phyloP scores from a whole-genome alignment of 2,888 invertebrate genomes.

The Eucera pruinosa region DNA sequence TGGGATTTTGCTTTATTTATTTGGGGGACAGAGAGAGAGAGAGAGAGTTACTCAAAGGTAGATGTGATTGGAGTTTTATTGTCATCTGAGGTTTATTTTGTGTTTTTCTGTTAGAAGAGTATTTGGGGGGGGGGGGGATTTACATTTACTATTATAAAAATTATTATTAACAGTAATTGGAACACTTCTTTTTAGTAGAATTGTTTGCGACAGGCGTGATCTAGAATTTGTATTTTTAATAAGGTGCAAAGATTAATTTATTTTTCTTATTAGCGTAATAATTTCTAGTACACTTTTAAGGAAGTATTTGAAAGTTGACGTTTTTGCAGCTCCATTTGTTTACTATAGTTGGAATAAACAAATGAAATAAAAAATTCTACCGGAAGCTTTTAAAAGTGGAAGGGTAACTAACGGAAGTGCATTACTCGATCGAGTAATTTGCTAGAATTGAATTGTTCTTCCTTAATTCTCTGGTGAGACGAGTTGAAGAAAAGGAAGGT shows the following conservation, averaged over 20 bases:
- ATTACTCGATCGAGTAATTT: conserved; percentile 18
- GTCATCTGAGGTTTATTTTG: too few species aligned
- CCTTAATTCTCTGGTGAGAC: background rate
- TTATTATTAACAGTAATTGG: background rate
- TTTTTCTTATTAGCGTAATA: background rate
- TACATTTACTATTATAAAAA: too few species aligned
- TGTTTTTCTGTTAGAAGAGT: too few species aligned
- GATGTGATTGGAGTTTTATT: too few species aligned
- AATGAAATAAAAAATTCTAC: background rate
- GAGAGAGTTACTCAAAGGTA: too few species aligned
- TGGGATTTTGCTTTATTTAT: too few species aligned
- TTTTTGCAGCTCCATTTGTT: background rate
- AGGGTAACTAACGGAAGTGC: background rate
- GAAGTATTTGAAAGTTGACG: background rate
- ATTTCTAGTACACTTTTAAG: too few species aligned
- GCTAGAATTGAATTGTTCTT: background rate
- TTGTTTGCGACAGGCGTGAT: background rate
- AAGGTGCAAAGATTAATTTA: background rate
- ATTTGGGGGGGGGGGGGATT: too few species aligned
- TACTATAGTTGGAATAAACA: background rate
- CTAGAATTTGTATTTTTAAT: too few species aligned
- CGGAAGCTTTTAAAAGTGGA: background rate
- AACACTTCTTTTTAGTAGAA: background rate
- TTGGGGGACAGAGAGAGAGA: too few species aligned
- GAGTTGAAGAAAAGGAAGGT: background rate